Evolutionary conservation across 2,888 invertebrate genomes (phyloP).

Genomic region (Agrypnus murinus): DNA sequence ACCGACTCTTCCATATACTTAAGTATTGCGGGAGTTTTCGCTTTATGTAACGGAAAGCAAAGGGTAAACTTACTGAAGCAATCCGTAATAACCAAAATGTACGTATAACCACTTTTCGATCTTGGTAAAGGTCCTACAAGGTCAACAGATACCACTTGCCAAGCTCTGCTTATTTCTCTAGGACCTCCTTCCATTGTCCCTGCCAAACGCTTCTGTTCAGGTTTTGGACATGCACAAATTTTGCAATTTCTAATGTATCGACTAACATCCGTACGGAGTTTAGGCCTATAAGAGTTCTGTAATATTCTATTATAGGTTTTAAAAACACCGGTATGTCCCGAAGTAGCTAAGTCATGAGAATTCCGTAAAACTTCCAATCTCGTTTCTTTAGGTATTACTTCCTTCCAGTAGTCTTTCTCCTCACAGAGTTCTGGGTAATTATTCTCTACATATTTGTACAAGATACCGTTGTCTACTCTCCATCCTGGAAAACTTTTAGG

Average conservation of each 20-base stretch:
- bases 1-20: too few relatives aligned
- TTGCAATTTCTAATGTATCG: neutral
- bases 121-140: conserved; percentile 18
- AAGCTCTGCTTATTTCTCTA: neutral
- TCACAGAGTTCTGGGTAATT: neutral
- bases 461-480: conserved; percentile 30
- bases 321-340: conserved; percentile 1
- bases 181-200: neutral
- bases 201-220: neutral
- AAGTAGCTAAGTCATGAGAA: conserved; percentile 1
- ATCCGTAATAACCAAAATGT: conserved; percentile 4
- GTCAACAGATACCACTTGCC: conserved; percentile 5
- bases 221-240: neutral
- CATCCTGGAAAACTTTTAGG: conserved; percentile 50
- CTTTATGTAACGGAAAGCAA: conserved; percentile 1
- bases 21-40: too few relatives aligned
- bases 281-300: conserved; percentile 10
- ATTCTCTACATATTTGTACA: neutral
- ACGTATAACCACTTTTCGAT: neutral
- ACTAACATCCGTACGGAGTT: neutral
- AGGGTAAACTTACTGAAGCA: too few relatives aligned
- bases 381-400: neutral
- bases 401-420: conserved; percentile 11
- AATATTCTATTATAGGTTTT: conserved; percentile 6
- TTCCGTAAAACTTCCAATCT: neutral